These are phyloP conservation scores for Caenorhabditis virilis DNA, from an alignment of 2,888 invertebrate genomes.

Conservation along the genomic window DNA sequence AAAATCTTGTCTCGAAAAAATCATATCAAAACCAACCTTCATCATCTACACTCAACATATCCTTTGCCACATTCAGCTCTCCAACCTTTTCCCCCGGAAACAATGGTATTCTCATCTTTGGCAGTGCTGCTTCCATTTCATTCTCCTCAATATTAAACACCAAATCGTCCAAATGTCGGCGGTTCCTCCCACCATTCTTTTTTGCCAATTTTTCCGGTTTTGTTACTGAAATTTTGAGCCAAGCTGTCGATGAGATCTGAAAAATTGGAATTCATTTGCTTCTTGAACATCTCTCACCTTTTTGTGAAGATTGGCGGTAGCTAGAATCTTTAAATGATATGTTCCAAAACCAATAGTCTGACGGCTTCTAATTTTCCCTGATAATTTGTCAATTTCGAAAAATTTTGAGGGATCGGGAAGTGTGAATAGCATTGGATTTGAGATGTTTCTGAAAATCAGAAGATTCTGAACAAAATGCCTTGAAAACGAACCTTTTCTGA, in stretches of 20 bases:
- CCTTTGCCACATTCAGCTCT: slow-evolving; percentile 24
- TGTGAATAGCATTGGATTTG: slow-evolving; percentile 20
- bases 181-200: slow-evolving; percentile 1
- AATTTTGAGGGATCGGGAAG: slow-evolving; percentile 18
- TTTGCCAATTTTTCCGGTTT: not conserved
- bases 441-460: slow-evolving; percentile 10
- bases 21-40: not conserved
- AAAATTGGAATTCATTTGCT: not conserved
- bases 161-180: slow-evolving; percentile 29
- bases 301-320: not conserved
- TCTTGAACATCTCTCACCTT: not conserved
- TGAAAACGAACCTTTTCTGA: slow-evolving; percentile 11
- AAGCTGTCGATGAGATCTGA: slow-evolving; percentile 21
- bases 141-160: slow-evolving; percentile 28
- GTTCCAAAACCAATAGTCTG: slow-evolving; percentile 18
- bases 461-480: not conserved
- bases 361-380: slow-evolving; percentile 14
- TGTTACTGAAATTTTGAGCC: slow-evolving; percentile 17
- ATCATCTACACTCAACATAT: slow-evolving; percentile 22
- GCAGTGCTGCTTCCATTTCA: not conserved
- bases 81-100: slow-evolving; percentile 24
- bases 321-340: slow-evolving; percentile 12
- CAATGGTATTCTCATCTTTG: slow-evolving; percentile 17
- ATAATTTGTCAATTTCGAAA: slow-evolving; percentile 19
- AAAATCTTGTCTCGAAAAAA: not conserved